Evolutionary conservation across 2,113 vertebrate species (phyloP), one percentile per base, ranked within the genome.

Genomic region (Myrmecobius fasciatus): DNA sequence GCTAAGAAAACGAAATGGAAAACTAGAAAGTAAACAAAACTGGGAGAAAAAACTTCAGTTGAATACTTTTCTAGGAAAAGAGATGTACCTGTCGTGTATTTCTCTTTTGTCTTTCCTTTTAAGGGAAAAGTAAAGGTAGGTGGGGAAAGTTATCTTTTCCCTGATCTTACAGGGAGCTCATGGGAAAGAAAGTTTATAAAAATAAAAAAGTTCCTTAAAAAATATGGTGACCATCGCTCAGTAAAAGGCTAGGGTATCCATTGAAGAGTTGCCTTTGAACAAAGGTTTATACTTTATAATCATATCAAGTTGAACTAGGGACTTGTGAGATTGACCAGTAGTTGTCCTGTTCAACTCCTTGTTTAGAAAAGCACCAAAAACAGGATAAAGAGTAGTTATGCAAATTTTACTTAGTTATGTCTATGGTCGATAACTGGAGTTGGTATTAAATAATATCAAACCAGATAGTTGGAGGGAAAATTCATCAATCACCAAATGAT

Each of bases 401-500:
- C 67, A 75, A 22, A 75, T 75, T 75, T n/a, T 75, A 75, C 17
- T 75, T 75, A 75, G 31, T 0, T 75, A 22, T n/a, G 4, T 75
- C 67, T n/a, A 36, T 17, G 36, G 3, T 75, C n/a, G 14, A 75
- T n/a, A 75, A 75, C 2, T 75, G 36, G 67, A 75, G 14, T 75
- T 22, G 67, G 17, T n/a, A 75, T 20, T 75, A 5, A 36, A 75
- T 75, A 75, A 75, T 25, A 75, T 75, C 4, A 60, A 60, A 60
- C 28, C 26, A 75, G 67, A n/a, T n/a, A n/a, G 36, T 75, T n/a
- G 67, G 36, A n/a, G n/a, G 36, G 31, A n/a, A 75, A 75, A 75
- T 67, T 11, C 28, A 14, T 67, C 56, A 36, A 91, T 91, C 56
- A 94, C 89, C 56, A 96, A 94, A 52, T 91, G 96, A 96, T 93